Conservation (phyloP, 2,888 invertebrate species). For the Sinopyrophorus schimmeli region DNA sequence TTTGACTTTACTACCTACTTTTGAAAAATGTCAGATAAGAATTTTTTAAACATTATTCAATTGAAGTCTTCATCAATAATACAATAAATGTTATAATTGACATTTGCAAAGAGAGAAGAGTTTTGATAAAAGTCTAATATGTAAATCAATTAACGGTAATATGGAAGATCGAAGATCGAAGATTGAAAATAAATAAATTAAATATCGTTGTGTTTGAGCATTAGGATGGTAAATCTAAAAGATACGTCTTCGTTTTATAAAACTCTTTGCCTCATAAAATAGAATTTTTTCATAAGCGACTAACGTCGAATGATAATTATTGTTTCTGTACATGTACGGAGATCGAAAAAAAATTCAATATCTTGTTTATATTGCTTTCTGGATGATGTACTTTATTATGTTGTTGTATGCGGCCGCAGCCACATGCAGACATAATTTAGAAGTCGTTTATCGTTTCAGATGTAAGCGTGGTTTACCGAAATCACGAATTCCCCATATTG, state of each 20-base stretch:
- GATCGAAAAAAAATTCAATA: conserved; percentile 17
- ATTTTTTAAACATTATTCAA: too few species aligned
- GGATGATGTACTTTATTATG: conserved; percentile 29
- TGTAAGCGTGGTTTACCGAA: conserved; percentile 38
- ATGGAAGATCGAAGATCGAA: too few species aligned
- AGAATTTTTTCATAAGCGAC: conserved; percentile 1
- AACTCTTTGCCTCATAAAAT: conserved; percentile 3
- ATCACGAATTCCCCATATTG: conserved; percentile 37
- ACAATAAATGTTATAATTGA: too few species aligned
- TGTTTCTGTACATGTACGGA: conserved; percentile 22
- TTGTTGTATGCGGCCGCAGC: conserved; percentile 27
- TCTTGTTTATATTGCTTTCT: conserved; percentile 26
- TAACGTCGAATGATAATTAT: conserved; percentile 23
- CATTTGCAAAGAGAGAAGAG: too few species aligned
- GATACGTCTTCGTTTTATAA: neutral
- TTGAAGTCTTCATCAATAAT: too few species aligned
- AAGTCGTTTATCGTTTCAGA: conserved; percentile 31
- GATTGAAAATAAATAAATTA: too few species aligned
- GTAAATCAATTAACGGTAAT: too few species aligned
- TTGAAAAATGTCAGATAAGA: too few species aligned
- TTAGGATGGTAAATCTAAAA: too few species aligned
- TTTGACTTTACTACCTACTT: too few species aligned
- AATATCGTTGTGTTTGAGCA: too few species aligned
- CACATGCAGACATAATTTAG: conserved; percentile 29
- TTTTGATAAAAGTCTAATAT: too few species aligned